Conservation (phyloP, 2,888 invertebrate species). For the Nomada fucata region DNA sequence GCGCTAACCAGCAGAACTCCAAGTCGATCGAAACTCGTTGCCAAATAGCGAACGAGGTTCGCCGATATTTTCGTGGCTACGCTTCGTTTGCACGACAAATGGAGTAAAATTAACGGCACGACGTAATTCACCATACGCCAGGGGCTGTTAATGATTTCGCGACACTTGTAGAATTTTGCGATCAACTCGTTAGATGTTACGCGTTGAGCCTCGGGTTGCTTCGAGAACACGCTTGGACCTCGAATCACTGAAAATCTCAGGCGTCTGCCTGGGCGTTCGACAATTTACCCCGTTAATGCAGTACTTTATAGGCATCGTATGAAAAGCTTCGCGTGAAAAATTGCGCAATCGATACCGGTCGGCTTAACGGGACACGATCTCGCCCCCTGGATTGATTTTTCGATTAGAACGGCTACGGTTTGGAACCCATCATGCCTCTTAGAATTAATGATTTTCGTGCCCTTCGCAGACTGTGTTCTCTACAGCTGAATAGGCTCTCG, state of each 20-base stretch:
- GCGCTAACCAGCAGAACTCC: neutral
- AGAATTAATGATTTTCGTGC: neutral
- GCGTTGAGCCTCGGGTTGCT: neutral
- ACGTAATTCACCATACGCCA: neutral
- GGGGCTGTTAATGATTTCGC: conserved; percentile 25
- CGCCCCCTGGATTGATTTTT: conserved; percentile 34
- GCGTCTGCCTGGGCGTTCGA: conserved; percentile 1
- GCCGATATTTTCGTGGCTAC: conserved; percentile 10
- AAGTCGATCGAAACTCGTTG: conserved; percentile 21
- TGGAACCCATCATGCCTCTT: neutral
- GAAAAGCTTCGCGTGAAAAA: conserved; percentile 48
- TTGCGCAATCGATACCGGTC: conserved; percentile 35
- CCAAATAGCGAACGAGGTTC: conserved; percentile 18
- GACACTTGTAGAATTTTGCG: neutral
- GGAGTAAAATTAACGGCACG: conserved; percentile 30
- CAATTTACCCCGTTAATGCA: conserved; percentile 46
- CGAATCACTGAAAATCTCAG: conserved; percentile 1
- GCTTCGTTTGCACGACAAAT: conserved; percentile 26
- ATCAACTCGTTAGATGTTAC: neutral
- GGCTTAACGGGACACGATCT: conserved; percentile 20
- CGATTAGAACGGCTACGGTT: conserved; percentile 17
- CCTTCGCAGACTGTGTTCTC: no score
- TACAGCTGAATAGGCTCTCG: neutral
- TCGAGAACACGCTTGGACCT: neutral
- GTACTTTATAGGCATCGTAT: conserved; percentile 35